Evolutionary conservation across 2,113 vertebrate species (phyloP).

Genomic region (Bathybates hornii): DNA sequence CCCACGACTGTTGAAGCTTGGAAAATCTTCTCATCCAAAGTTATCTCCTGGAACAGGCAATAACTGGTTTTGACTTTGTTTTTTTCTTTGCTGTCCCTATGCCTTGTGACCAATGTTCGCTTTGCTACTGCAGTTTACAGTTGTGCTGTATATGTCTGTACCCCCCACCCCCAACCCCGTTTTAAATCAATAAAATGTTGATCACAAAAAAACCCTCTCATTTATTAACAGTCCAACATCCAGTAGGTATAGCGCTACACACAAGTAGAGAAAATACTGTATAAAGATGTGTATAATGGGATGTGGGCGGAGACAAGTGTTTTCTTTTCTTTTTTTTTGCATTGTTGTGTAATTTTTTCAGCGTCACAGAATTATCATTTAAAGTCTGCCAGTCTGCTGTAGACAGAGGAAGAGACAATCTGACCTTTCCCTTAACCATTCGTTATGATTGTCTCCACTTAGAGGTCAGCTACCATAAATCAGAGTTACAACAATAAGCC

Average conservation of each 20-base stretch:
- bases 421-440: not conserved
- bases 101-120: no score
- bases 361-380: not conserved
- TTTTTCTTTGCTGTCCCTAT: no score
- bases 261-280: not conserved
- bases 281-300: not conserved
- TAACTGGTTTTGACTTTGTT: no score
- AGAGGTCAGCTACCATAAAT: constrained; percentile 44
- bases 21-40: no score
- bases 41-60: no score
- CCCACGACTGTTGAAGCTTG: no score
- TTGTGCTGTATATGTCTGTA: no score
- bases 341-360: not conserved
- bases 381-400: not conserved
- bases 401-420: not conserved
- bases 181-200: no score
- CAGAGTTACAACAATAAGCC: constrained; percentile 37
- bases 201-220: no score
- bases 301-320: not conserved
- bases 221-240: not conserved
- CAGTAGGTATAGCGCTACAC: not conserved
- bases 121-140: no score
- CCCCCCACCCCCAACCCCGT: no score
- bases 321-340: not conserved
- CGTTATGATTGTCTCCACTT: constrained; percentile 21